Evolutionary conservation across 92 coral and sea anemone genomes (phyloP), one percentile per base, ranked within the genome.

Genomic region (Phenganax stokvisi): DNA sequence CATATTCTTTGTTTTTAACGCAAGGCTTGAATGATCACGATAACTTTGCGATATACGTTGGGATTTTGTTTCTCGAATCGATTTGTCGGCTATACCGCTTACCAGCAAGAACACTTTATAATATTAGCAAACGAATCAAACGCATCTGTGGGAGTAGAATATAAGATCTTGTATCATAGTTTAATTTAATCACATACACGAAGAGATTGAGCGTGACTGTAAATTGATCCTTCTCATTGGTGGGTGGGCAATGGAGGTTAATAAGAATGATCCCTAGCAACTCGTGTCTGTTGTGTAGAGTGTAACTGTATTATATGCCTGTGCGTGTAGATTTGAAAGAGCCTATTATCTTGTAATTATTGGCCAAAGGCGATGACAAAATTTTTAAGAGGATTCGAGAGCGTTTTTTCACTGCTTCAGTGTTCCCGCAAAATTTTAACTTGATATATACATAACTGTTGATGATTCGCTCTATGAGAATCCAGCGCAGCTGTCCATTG

Each of bases 11-110:
- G 73, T 68, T 68, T 68, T 68, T 3, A 37, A 2, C 16, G 31
- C 53, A 68, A 4, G 54, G 52, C 52, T 29, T 68, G n/a, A 37
- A 12, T 68, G 73, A 68, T 68, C 52, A 68, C 73, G 73, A 30
- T 51, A 30, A 53, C n/a, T 68, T 68, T 6, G 31, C 13, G 47
- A 68, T 52, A 0, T 30, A 6, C 7, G 52, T 1, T 37, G 8
- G 10, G 54, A 37, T 30, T 68, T 68, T 68, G n/a, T 68, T 28
- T 30, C 30, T 5, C 70, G 10, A 28, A 20, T 64, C 37, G 8
- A 64, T 12, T n/a, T 64, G 12, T 64, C 12, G 37, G 4, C 17
- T 12, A 64, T 64, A 64, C 10, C 37, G 30, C 30, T 64, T 64
- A 64, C 11, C 30, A 17, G 8, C 9, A 12, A 61, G 25, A 61